phyloP scores from a whole-genome alignment of 2,888 invertebrate species.

The Chesias legatella region DNA sequence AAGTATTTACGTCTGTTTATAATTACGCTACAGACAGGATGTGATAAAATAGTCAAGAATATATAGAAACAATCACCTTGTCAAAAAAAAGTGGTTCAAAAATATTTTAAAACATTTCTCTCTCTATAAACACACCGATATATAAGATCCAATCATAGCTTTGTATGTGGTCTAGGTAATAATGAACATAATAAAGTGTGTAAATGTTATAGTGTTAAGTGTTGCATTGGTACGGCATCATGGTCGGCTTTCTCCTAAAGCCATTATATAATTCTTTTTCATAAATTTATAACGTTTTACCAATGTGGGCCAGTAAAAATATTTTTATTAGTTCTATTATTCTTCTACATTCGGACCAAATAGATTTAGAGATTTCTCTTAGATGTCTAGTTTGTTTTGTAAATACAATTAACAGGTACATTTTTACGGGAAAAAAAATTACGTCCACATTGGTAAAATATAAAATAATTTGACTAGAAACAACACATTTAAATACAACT shows the following conservation, averaged over 20 bases:
- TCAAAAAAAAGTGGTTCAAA: too few species aligned
- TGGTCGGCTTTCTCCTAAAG: constrained; percentile 71
- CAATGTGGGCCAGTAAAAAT: constrained; percentile 49
- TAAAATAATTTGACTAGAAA: constrained; percentile 78
- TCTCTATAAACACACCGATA: constrained; percentile 8
- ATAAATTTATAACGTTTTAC: constrained; percentile 53
- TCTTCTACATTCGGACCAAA: too few species aligned
- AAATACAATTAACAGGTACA: too few species aligned
- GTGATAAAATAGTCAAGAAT: too few species aligned
- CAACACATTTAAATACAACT: constrained; percentile 58
- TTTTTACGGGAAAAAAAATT: constrained; percentile 31
- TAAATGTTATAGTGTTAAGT: constrained; percentile 19
- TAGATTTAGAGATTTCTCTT: too few species aligned
- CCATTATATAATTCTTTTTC: constrained; percentile 73
- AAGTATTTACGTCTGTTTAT: too few species aligned
- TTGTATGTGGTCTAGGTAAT: too few species aligned
- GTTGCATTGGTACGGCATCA: constrained; percentile 51
- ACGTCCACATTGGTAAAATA: constrained; percentile 57
- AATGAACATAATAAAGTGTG: background rate
- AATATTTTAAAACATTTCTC: constrained; percentile 4
- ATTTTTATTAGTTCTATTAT: constrained; percentile 3
- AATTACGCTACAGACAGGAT: too few species aligned
- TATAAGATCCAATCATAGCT: too few species aligned
- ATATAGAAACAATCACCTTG: too few species aligned
- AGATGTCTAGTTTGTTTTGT: too few species aligned